A percentile compares a stretch with the other conserved stretches of the same genome.
These are phyloP conservation scores for Cartodere bifasciata DNA, from an alignment of 2,888 invertebrate species.

Conservation along the genomic window DNA sequence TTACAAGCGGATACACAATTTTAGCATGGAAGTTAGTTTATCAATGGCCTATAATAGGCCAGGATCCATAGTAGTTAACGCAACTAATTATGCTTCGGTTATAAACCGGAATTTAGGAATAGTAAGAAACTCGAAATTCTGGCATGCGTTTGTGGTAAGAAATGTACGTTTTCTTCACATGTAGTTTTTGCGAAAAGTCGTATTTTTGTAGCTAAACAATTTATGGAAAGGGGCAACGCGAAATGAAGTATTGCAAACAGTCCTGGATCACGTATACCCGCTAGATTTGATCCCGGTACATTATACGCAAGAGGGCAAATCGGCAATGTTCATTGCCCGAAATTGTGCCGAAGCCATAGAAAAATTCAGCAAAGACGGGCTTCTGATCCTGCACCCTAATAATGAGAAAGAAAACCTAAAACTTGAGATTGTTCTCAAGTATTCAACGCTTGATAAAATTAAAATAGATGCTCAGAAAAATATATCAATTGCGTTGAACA, in stretches of 20 bases:
- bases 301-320: constrained; percentile 25
- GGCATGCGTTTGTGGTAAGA: constrained; percentile 26
- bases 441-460: constrained; percentile 33
- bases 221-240: constrained; percentile 28
- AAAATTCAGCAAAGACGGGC: constrained; percentile 35
- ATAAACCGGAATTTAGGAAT: constrained; percentile 18
- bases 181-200: not conserved
- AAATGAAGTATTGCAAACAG: constrained; percentile 32
- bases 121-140: constrained; percentile 18
- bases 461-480: constrained; percentile 37
- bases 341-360: constrained; percentile 39
- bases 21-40: too few relatives aligned
- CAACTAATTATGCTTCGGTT: constrained; percentile 13
- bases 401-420: constrained; percentile 24
- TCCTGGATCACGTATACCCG: constrained; percentile 36
- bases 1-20: too few relatives aligned
- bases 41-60: too few relatives aligned
- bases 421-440: constrained; percentile 33
- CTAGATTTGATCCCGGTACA: constrained; percentile 39
- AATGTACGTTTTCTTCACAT: not conserved
- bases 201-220: constrained; percentile 22
- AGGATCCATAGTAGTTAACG: too few relatives aligned
- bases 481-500: constrained; percentile 30
- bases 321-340: constrained; percentile 35
- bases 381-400: constrained; percentile 28